A percentile compares a stretch with the other conserved stretches of the same genome.
Conservation (phyloP, 2,888 invertebrate species). For the Achlya flavicornis region DNA sequence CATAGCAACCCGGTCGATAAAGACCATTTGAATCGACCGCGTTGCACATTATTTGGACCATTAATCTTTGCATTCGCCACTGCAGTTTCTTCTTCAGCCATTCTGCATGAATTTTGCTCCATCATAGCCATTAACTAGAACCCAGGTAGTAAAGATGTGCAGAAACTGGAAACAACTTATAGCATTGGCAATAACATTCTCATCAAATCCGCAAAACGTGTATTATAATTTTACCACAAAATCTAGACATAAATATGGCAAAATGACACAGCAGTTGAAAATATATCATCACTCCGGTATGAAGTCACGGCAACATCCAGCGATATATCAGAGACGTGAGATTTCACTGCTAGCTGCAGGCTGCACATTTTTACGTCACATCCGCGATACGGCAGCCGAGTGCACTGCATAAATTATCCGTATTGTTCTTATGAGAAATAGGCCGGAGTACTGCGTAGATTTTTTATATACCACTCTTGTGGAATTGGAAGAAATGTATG, state of each 20-base stretch:
- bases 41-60: no score
- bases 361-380: slow-evolving; percentile 23
- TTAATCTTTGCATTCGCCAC: no score
- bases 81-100: no score
- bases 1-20: no score
- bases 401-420: slow-evolving; percentile 12
- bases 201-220: no score
- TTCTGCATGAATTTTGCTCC: no score
- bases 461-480: neutral
- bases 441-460: neutral
- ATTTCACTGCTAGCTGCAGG: slow-evolving; percentile 15
- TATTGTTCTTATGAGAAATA: slow-evolving; percentile 16
- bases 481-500: neutral
- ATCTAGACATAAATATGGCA: neutral
- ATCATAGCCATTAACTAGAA: no score
- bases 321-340: slow-evolving; percentile 26
- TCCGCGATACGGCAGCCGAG: slow-evolving; percentile 8
- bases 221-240: neutral
- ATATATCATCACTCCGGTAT: slow-evolving; percentile 20
- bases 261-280: slow-evolving; percentile 13
- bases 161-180: no score
- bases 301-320: slow-evolving; percentile 16
- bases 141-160: no score
- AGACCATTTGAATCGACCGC: no score
- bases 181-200: no score